Evolutionary conservation across 2,797 vertebrate genomes (phyloP).

Genomic region (Threskiornis aethiopicus): DNA sequence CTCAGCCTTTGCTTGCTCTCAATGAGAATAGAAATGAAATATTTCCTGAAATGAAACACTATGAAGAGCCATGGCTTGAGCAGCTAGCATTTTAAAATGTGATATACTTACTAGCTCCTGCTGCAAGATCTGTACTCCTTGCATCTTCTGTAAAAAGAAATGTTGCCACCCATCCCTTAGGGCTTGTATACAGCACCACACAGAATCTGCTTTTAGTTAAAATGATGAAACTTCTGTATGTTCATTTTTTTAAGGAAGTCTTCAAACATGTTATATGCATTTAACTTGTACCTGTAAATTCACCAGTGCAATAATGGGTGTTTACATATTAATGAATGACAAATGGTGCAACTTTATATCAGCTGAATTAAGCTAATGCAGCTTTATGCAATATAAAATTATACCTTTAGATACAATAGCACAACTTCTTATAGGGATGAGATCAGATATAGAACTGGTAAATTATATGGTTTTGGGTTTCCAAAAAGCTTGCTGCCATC

Average conservation of each 20-base stretch:
- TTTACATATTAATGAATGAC: neutral
- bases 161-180: neutral
- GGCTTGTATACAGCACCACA: neutral
- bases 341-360: neutral
- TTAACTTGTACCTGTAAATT: neutral
- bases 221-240: neutral
- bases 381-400: neutral
- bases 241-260: neutral
- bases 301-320: neutral
- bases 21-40: neutral
- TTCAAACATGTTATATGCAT: neutral
- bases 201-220: neutral
- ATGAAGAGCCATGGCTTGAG: neutral
- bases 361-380: neutral
- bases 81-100: neutral
- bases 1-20: neutral
- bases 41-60: neutral
- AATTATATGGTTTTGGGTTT: neutral
- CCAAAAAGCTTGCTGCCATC: neutral
- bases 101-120: neutral
- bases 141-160: neutral
- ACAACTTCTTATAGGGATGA: neutral
- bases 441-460: neutral
- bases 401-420: neutral
- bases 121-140: neutral